Conservation (phyloP, 2,797 vertebrate species). For the Lagodon rhomboides region DNA sequence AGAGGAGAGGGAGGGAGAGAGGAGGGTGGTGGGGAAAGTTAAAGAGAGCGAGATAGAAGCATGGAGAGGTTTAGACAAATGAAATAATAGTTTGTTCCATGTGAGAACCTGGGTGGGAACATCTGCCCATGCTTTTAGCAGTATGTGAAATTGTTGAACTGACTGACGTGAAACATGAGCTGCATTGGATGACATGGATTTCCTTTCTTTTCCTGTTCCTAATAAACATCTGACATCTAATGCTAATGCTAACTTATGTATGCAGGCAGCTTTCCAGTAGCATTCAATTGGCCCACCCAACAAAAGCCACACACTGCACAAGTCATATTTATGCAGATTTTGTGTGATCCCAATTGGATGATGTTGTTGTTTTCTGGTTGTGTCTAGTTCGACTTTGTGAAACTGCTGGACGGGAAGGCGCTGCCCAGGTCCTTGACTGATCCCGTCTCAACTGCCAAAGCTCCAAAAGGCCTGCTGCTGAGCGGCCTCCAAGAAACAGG, state of each 20-base stretch:
- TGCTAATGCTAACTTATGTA: conserved; percentile 9
- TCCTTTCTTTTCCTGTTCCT: conserved; percentile 8
- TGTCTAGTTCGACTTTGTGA: conserved; percentile 96
- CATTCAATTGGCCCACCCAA: conserved; percentile 33
- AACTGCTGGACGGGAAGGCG: conserved; percentile 95
- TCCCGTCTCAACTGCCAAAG: conserved; percentile 86
- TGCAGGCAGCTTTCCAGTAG: conserved; percentile 34
- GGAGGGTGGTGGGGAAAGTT: conserved; percentile 42
- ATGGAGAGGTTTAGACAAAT: conserved; percentile 59
- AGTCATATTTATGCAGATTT: conserved; percentile 40
- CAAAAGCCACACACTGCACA: conserved; percentile 38
- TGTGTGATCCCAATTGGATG: conserved; percentile 16
- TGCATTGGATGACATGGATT: conserved; percentile 18
- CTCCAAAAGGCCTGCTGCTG: conserved; percentile 91
- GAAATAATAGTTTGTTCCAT: conserved; percentile 60
- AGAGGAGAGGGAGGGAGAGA: conserved; percentile 46
- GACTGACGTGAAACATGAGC: conserved; percentile 24
- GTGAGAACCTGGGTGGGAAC: conserved; percentile 59
- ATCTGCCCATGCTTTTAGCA: conserved; percentile 47
- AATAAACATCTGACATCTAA: conserved; percentile 40
- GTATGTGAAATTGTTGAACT: conserved; percentile 44
- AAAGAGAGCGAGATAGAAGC: conserved; percentile 52
- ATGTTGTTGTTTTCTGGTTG: conserved; percentile 36
- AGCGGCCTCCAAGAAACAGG: conserved; percentile 94
- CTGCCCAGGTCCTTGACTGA: conserved; percentile 92